Percentiles rank a stretch among this genome's conserved stretches.
These are phyloP conservation scores for Proctacanthus coquilletti DNA, from an alignment of 1,140 invertebrate genomes.

Conservation along the genomic window DNA sequence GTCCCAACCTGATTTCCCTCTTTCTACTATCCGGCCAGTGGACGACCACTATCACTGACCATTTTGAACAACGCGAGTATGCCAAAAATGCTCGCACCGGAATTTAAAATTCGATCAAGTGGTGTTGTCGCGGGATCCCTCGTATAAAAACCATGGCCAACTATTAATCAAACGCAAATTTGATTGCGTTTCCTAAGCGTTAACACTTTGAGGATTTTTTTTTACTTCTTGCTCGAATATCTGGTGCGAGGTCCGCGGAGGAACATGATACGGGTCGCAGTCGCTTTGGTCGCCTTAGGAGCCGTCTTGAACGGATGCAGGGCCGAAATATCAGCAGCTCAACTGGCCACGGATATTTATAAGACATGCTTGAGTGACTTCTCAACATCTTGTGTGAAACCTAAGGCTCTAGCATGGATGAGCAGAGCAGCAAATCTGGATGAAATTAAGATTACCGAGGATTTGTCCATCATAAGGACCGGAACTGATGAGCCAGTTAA, in stretches of 20 bases:
- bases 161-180: not conserved
- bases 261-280: not conserved
- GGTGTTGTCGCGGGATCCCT: no score
- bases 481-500: slow-evolving; percentile 25
- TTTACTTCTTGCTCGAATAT: not conserved
- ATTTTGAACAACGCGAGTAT: no score
- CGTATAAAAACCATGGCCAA: not conserved
- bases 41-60: no score
- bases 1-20: no score
- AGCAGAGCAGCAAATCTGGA: slow-evolving; percentile 46
- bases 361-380: slow-evolving; percentile 44
- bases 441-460: slow-evolving; percentile 53
- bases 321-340: slow-evolving; percentile 34
- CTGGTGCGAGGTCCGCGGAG: not conserved
- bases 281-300: not conserved
- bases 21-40: no score
- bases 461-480: slow-evolving; percentile 50
- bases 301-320: not conserved
- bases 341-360: slow-evolving; percentile 43
- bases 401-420: slow-evolving; percentile 56
- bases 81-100: no score
- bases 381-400: slow-evolving; percentile 52
- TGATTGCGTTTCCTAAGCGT: not conserved
- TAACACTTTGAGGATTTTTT: no score
- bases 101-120: no score